Conservation (phyloP, 2,113 vertebrate genomes). For the Bombycilla garrulus region DNA sequence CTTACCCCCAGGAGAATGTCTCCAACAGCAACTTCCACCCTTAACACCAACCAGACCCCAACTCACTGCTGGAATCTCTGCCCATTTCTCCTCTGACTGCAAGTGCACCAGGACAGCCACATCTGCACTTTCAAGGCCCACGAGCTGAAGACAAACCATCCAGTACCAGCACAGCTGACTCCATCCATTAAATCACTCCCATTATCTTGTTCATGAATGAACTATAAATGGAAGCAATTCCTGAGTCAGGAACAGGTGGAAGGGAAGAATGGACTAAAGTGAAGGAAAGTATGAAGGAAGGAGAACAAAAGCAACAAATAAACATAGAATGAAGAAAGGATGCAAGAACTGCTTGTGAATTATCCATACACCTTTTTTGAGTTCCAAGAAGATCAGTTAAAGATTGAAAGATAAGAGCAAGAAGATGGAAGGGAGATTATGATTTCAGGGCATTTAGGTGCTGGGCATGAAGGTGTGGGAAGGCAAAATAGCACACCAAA, state of each 20-base stretch:
- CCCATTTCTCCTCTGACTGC: neutral
- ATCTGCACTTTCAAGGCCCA: neutral
- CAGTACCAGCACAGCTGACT: neutral
- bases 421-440: neutral
- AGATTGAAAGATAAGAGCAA: neutral
- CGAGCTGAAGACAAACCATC: neutral
- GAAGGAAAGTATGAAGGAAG: neutral
- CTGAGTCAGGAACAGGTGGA: slow-evolving; percentile 23
- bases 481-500: neutral
- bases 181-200: neutral
- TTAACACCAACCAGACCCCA: neutral
- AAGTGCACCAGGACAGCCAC: neutral
- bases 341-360: neutral
- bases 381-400: neutral
- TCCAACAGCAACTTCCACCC: neutral
- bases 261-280: neutral
- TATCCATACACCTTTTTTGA: neutral
- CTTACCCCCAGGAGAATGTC: neutral
- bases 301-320: neutral
- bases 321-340: neutral
- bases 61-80: neutral
- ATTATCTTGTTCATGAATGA: slow-evolving; percentile 1
- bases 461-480: neutral
- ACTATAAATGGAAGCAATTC: neutral
- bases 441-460: neutral